Conservation (phyloP, 2,888 invertebrate genomes). For the Pterobdella sp. region DNA sequence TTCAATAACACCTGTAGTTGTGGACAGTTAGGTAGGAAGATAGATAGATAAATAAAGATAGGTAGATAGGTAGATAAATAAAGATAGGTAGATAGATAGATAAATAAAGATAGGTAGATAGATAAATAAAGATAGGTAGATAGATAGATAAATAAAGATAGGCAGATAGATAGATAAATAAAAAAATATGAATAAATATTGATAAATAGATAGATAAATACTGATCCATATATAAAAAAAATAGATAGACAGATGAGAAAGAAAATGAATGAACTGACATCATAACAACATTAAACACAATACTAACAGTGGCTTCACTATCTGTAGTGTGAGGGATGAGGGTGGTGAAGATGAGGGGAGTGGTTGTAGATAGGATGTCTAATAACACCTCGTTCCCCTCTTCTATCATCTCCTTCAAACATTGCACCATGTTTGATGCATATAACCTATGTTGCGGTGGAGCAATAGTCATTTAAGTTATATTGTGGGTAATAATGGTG, state of each 20-base stretch:
- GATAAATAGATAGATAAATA: too few species aligned
- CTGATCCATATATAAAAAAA: too few species aligned
- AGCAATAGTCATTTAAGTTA: too few species aligned
- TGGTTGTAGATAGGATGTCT: background rate
- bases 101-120: too few species aligned
- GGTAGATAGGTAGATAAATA: too few species aligned
- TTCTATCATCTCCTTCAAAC: background rate
- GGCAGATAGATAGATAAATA: too few species aligned
- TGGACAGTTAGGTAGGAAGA: background rate
- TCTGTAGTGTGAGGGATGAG: background rate
- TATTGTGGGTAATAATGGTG: too few species aligned
- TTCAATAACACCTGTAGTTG: background rate
- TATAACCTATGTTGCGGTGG: too few species aligned
- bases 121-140: too few species aligned
- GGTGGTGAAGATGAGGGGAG: constrained; percentile 4
- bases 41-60: background rate
- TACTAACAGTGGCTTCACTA: constrained; percentile 1
- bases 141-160: too few species aligned
- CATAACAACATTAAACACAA: background rate
- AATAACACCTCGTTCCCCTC: background rate
- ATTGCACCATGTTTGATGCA: background rate
- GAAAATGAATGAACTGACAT: background rate
- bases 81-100: too few species aligned
- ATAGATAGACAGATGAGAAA: background rate
- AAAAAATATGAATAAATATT: too few species aligned